These are phyloP conservation scores for Petrocephalus sullivani DNA, from an alignment of 2,797 vertebrate genomes.

Conservation along the genomic window DNA sequence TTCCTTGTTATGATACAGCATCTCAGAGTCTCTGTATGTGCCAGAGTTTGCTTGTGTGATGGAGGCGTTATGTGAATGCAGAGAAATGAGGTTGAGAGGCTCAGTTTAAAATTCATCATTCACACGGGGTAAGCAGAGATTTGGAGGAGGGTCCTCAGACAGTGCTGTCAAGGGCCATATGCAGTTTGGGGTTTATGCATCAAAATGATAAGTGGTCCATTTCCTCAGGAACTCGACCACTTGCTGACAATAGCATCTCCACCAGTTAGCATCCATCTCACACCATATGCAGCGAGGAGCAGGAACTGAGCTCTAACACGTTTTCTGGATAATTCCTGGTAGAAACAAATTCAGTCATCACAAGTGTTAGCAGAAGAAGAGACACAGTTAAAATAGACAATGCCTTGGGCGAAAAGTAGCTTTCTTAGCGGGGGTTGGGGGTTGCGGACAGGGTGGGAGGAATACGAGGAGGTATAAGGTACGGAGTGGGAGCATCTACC, in stretches of 20 bases:
- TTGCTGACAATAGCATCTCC: constrained; percentile 55
- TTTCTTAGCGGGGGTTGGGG: not conserved
- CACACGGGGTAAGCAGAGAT: constrained; percentile 13
- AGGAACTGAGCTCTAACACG: constrained; percentile 62
- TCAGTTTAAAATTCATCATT: constrained; percentile 29
- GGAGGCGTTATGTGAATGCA: not conserved
- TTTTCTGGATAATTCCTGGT: constrained; percentile 97
- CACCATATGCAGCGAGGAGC: constrained; percentile 32
- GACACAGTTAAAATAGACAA: constrained; percentile 26
- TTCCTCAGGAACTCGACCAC: constrained; percentile 39
- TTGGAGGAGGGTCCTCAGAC: constrained; percentile 14
- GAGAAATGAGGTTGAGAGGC: constrained; percentile 48
- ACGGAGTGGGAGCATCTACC: constrained; percentile 54
- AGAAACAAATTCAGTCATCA: constrained; percentile 80
- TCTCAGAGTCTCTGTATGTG: constrained; percentile 33
- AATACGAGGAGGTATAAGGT: not conserved
- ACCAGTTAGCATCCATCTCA: constrained; percentile 48
- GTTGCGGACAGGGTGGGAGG: not conserved
- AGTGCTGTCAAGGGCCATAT: not conserved
- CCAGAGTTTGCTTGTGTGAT: not conserved
- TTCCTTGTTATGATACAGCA: constrained; percentile 41
- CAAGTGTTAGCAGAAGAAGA: constrained; percentile 43
- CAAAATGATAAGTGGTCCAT: constrained; percentile 10
- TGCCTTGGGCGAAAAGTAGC: not conserved
- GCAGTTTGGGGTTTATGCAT: constrained; percentile 9